Base-by-base conservation (phyloP, 2,797 vertebrate species). In the Microhierax caerulescens region DNA sequence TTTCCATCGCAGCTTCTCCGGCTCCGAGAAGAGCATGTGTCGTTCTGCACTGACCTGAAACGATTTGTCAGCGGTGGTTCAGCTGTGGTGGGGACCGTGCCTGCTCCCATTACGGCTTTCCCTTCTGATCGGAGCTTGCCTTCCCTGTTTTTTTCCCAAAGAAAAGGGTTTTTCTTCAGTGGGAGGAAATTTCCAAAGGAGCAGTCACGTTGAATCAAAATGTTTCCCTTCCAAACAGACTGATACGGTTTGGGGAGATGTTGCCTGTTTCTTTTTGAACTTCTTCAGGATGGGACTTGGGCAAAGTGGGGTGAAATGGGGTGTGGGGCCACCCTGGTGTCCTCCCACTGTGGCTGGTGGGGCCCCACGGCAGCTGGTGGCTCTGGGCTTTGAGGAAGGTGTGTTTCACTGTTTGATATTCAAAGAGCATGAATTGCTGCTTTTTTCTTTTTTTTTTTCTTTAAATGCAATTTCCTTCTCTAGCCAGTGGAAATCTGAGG, bases 1-100 rank as follows among this genome's bases (percentile, higher is more conserved):
- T 90, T 76, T 73, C 59, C 54, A 14, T 45, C 36, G 17, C 3
- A 2, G 72, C 41, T 47, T 72, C 39, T 63, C 30, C 2, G 2
- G 84, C 69, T 76, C 78, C 13, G 0, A 76, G 70, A 43, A 12
- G 67, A 69, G 78, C 75, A 60, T 86, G 79, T 95, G 85, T 96
- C 94, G 85, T 92, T 93, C 83, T 32, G 86, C 94, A 37, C 64
- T 97, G 96, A 96, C 92, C 92, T 51, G 91, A 80, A 95, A 92
- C 2, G 11, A 85, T 96, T 68, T 61, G 56, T 74, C 28, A 28
- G 77, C 0, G 9, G 70, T 24, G 9, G 76, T 24, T 50, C 88
- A 34, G 81, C 74, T 0, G 2, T n/a, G 91, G 30, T 1, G 2
- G 39, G 63, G 24, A 48, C 0, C 0, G 41, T 85, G 94, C 85